Percentiles rank a stretch among this genome's conserved stretches.
These are phyloP conservation scores for Temnothorax longispinosus DNA, from an alignment of 1,140 invertebrate species.

Conservation along the genomic window DNA sequence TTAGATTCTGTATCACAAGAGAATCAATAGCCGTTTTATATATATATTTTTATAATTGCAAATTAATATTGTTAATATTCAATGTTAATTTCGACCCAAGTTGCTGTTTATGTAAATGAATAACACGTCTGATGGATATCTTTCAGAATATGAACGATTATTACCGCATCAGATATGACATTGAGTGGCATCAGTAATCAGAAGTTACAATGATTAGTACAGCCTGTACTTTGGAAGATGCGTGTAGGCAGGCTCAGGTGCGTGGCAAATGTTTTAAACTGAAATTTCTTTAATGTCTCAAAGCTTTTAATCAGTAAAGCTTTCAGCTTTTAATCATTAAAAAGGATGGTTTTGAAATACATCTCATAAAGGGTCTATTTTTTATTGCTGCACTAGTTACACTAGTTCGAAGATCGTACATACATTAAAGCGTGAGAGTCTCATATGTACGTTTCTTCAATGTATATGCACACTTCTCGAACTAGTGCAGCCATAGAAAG, in stretches of 20 bases:
- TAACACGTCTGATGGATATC: slow-evolving; percentile 17
- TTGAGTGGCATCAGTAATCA: slow-evolving; percentile 77
- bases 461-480: no score
- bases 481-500: no score
- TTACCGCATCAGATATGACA: slow-evolving; percentile 81
- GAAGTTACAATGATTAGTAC: slow-evolving; percentile 82
- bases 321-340: no score
- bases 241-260: slow-evolving; percentile 84
- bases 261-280: slow-evolving; percentile 37
- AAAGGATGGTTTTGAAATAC: not conserved
- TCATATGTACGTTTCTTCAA: no score
- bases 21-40: not conserved
- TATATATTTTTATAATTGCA: not conserved
- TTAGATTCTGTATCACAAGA: not conserved
- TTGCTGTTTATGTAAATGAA: not conserved
- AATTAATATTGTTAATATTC: not conserved
- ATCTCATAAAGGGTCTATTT: no score
- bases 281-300: not conserved
- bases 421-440: no score
- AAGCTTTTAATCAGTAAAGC: not conserved
- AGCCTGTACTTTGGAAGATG: slow-evolving; percentile 82
- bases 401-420: no score
- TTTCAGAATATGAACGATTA: slow-evolving; percentile 79
- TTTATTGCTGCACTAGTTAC: no score
- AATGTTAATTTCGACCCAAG: not conserved